phyloP scores from a whole-genome alignment of 2,113 vertebrate species.

The Mungos mungo region DNA sequence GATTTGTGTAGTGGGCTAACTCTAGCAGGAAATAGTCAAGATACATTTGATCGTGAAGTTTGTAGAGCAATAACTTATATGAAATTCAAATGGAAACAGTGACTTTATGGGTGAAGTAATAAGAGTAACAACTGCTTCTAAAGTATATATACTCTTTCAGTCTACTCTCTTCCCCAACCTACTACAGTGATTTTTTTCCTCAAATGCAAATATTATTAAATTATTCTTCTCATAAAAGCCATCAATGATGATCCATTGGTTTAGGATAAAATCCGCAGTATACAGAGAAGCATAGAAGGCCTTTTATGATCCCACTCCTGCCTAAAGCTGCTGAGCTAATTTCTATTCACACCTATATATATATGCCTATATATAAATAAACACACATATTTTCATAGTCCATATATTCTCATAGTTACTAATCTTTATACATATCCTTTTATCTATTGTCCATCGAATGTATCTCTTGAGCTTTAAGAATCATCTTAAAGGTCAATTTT shows the following conservation, averaged over 20 bases:
- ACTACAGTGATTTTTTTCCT: neutral
- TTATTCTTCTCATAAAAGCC: neutral
- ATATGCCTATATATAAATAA: neutral
- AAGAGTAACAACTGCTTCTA: neutral
- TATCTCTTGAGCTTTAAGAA: neutral
- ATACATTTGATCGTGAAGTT: neutral
- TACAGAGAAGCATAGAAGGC: neutral
- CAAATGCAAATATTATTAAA: neutral
- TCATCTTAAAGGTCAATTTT: neutral
- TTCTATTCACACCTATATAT: neutral
- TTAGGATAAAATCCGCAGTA: neutral
- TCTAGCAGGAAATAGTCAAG: neutral
- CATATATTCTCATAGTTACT: neutral
- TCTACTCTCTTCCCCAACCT: neutral
- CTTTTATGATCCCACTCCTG: neutral
- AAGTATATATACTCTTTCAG: neutral
- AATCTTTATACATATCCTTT: neutral
- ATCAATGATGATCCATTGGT: neutral
- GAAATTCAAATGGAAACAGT: neutral
- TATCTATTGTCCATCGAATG: neutral
- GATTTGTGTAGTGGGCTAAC: slow-evolving; percentile 24
- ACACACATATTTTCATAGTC: neutral
- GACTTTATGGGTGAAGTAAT: neutral
- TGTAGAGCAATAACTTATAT: neutral
- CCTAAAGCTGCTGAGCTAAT: neutral